Base-by-base conservation (phyloP, 2,797 vertebrate genomes). In the Dendrocincla tyrannina region DNA sequence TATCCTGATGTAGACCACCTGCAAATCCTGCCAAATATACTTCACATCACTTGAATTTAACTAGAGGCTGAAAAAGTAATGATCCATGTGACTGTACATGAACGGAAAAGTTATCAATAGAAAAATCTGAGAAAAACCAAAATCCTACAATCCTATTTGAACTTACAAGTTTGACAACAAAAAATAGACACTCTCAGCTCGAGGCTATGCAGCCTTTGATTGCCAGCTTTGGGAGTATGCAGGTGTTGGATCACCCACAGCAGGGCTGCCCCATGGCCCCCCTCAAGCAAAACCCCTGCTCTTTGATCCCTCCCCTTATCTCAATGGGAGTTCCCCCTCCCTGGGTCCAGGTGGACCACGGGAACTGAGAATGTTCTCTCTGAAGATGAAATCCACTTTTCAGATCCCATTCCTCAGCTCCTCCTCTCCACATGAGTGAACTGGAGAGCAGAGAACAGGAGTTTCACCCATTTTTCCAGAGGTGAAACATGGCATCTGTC, bases 261-360 rank as follows among this genome's bases (percentile, higher is more conserved):
- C 76, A 88, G 30, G 60, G 59, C 69, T 81, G 79, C 37, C 92
- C 75, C 63, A 58, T 0, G 0, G 59, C 55, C 55, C 55, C 73
- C 85, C 72, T 69, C 1, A 3, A 63, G 89, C 87, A 86, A 79
- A 92, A 39, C 32, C 53, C 62, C 76, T 14, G 32, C 52, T 78
- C 83, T 94, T 93, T 93, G 85, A 95, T 94, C 66, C 70, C 66
- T 72, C 37, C 64, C 82, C 55, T 46, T 52, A 91, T 92, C 88
- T 94, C 76, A 39, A 24, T 13, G 53, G 91, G 91, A 90, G 37
- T 74, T 89, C 16, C 32, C 62, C 15, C 30, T 88, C 32, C 19
- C 22, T 0, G 1, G 4, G 39, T 72, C 82, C 8, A 0, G 64
- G 55, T 2, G 1, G 75, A 92, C 52, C 24, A 44, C 0, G 0